phyloP scores from a whole-genome alignment of 1,140 invertebrate genomes.

The Drosophila willistoni region DNA sequence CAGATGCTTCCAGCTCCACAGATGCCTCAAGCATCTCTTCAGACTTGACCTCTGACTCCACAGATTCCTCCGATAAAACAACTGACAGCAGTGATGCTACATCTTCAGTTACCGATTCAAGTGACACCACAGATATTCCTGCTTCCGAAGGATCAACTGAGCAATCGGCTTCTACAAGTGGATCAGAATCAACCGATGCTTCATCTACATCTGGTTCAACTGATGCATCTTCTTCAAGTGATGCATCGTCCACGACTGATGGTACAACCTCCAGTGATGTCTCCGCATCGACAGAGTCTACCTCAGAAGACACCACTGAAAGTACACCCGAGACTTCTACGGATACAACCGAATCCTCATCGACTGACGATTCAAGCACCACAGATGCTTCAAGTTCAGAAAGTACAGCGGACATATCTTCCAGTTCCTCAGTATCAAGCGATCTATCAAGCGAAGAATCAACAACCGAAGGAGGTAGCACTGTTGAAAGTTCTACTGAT shows the following conservation, averaged over 20 bases:
- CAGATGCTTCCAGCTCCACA: slow-evolving; percentile 12
- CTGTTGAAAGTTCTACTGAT: slow-evolving; percentile 24
- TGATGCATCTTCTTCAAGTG: slow-evolving; percentile 34
- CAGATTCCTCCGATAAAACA: slow-evolving; percentile 52
- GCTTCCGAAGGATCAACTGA: slow-evolving; percentile 30
- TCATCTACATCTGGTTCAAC: slow-evolving; percentile 19
- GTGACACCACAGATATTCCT: slow-evolving; percentile 15
- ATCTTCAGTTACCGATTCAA: slow-evolving; percentile 23
- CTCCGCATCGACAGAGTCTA: slow-evolving; percentile 47
- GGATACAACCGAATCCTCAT: slow-evolving; percentile 47
- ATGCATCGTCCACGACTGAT: slow-evolving; percentile 37
- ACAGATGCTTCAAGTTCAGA: slow-evolving; percentile 14
- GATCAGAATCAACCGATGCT: slow-evolving; percentile 29
- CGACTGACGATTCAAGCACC: slow-evolving; percentile 19
- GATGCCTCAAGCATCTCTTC: slow-evolving; percentile 35
- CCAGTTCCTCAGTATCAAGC: slow-evolving; percentile 16
- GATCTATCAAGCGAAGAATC: slow-evolving; percentile 34
- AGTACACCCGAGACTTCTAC: slow-evolving; percentile 39
- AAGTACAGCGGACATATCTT: slow-evolving; percentile 6
- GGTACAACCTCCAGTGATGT: slow-evolving; percentile 28
- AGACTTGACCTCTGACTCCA: slow-evolving; percentile 35
- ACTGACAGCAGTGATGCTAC: slow-evolving; percentile 28
- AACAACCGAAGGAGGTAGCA: slow-evolving; percentile 26
- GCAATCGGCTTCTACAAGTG: slow-evolving; percentile 35
- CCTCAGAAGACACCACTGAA: slow-evolving; percentile 53